Percentiles rank a stretch among this genome's conserved stretches.
Evolutionary conservation across 2,797 vertebrate species (phyloP).

Genomic region (Pteronotus mesoamericanus): DNA sequence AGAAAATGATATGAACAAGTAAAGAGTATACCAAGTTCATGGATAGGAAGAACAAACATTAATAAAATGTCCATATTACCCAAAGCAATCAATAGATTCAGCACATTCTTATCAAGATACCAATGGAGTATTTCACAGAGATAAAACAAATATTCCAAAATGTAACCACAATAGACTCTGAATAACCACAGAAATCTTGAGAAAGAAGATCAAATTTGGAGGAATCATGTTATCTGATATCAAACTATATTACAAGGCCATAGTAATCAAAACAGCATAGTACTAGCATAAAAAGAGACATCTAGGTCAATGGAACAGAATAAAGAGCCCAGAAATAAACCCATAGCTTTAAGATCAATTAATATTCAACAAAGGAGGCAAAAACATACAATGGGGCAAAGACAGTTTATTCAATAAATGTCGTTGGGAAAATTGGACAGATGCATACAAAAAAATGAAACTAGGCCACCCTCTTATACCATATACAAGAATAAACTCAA

Average conservation of each 20-base stretch:
- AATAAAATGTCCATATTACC: background rate
- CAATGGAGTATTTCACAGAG: background rate
- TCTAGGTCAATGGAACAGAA: background rate
- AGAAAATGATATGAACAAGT: background rate
- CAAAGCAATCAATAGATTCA: background rate
- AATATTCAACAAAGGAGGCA: background rate
- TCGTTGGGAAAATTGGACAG: background rate
- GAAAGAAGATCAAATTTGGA: background rate
- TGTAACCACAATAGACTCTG: background rate
- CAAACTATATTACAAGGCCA: background rate
- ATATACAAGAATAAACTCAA: background rate
- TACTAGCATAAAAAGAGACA: background rate
- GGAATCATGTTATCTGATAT: background rate
- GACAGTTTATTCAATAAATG: background rate
- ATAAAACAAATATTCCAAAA: background rate
- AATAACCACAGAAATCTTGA: background rate
- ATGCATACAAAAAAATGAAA: background rate
- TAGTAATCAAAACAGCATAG: background rate
- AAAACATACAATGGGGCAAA: background rate
- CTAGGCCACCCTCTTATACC: background rate
- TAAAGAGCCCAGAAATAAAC: background rate
- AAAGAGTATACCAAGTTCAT: background rate
- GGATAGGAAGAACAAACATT: background rate
- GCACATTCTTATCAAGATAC: background rate
- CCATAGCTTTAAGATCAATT: background rate